These are phyloP conservation scores for Allacma fusca DNA, from an alignment of 2,888 invertebrate species.

Conservation along the genomic window DNA sequence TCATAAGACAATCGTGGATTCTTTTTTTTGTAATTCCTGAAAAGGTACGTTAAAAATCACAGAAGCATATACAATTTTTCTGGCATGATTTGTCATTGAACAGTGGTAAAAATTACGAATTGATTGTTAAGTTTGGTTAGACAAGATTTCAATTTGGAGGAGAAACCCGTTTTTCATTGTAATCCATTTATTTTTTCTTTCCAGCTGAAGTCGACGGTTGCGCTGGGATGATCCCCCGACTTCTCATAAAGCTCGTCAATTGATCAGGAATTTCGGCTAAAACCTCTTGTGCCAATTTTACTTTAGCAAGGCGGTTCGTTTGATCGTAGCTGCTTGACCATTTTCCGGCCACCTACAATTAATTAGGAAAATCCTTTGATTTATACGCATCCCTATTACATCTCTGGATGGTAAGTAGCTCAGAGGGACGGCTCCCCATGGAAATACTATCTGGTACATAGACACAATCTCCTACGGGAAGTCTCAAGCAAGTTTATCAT, in stretches of 20 bases:
- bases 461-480: too few relatives aligned
- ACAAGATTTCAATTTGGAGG: too few relatives aligned
- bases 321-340: constrained; percentile 57
- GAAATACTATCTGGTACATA: too few relatives aligned
- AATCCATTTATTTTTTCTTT: not conserved
- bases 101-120: not conserved
- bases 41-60: constrained; percentile 4
- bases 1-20: too few relatives aligned
- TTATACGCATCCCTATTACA: too few relatives aligned
- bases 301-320: constrained; percentile 56
- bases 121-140: constrained; percentile 6
- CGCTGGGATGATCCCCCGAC: constrained; percentile 65
- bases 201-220: constrained; percentile 42
- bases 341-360: constrained; percentile 52
- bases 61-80: not conserved
- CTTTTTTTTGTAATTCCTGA: not conserved
- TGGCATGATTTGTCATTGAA: constrained; percentile 8
- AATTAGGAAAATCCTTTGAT: not conserved
- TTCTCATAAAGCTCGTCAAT: constrained; percentile 66
- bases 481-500: too few relatives aligned
- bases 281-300: constrained; percentile 68
- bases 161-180: too few relatives aligned
- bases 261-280: constrained; percentile 70
- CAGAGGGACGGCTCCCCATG: too few relatives aligned
- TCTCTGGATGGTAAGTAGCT: too few relatives aligned